These are phyloP conservation scores for Mellilla xanthometata DNA, from an alignment of 2,888 invertebrate genomes.

Conservation along the genomic window DNA sequence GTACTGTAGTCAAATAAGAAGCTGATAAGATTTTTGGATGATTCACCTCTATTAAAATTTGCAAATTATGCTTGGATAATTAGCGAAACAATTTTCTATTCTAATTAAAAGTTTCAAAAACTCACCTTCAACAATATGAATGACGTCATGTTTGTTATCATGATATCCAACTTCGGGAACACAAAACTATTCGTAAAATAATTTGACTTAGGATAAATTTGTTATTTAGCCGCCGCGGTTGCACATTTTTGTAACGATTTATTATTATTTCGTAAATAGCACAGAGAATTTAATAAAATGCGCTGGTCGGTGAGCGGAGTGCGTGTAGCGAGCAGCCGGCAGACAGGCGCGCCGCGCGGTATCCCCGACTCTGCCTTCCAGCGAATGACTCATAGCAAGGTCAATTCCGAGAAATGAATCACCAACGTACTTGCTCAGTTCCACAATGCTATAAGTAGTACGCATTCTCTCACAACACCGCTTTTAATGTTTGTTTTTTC, in stretches of 20 bases:
- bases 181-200: constrained; percentile 63
- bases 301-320: constrained; percentile 61
- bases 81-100: constrained; percentile 11
- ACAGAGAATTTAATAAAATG: constrained; percentile 51
- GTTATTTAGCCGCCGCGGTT: constrained; percentile 43
- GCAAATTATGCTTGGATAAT: constrained; percentile 8
- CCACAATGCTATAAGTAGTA: constrained; percentile 73
- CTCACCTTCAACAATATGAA: constrained; percentile 80
- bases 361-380: constrained; percentile 83
- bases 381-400: constrained; percentile 83
- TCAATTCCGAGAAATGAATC: constrained; percentile 84
- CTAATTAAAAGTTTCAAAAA: constrained; percentile 22
- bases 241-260: constrained; percentile 54
- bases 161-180: constrained; percentile 72
- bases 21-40: constrained; percentile 64
- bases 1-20: constrained; percentile 66
- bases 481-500: constrained; percentile 49
- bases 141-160: constrained; percentile 83
- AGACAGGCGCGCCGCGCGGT: constrained; percentile 83
- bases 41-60: constrained; percentile 41
- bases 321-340: constrained; percentile 76
- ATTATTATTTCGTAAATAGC: constrained; percentile 38
- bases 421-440: constrained; percentile 77
- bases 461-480: constrained; percentile 66
- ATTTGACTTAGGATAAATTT: constrained; percentile 39